Conservation (phyloP, 2,113 vertebrate species). For the Brachyhypopomus gauderio region DNA sequence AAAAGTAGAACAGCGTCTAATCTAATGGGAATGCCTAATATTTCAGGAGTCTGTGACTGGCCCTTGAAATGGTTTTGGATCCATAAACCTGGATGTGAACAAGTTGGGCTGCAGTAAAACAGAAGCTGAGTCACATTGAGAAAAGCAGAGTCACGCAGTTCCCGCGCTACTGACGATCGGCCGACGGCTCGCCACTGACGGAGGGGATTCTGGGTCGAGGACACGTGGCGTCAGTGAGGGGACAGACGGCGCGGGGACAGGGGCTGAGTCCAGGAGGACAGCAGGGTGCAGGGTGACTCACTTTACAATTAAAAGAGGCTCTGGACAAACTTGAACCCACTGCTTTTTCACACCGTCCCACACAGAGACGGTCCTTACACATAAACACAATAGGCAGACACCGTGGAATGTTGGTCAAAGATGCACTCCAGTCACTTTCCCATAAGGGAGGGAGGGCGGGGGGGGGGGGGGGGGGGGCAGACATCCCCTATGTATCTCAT, state of each 20-base stretch:
- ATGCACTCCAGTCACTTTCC: not conserved
- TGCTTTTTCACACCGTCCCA: conserved; percentile 20
- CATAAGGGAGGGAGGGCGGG: not conserved
- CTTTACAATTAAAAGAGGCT: not conserved
- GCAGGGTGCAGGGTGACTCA: conserved; percentile 4
- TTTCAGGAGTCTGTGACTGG: conserved; percentile 3
- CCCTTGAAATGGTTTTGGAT: conserved; percentile 10
- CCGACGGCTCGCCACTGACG: conserved; percentile 12
- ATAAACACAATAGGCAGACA: conserved; percentile 17
- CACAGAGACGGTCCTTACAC: not conserved
- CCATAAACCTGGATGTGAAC: conserved; percentile 12
- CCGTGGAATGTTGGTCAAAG: not conserved
- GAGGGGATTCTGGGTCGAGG: conserved; percentile 11
- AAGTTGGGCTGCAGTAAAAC: conserved; percentile 6
- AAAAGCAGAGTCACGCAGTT: not conserved
- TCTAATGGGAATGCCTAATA: conserved; percentile 6
- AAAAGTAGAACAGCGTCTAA: conserved; percentile 23
- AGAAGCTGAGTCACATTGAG: conserved; percentile 29
- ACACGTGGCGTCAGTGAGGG: conserved; percentile 16
- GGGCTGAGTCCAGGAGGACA: not conserved
- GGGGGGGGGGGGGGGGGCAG: not conserved
- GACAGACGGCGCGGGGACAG: conserved; percentile 16
- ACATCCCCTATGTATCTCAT: conserved; percentile 14
- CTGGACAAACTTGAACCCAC: conserved; percentile 15
- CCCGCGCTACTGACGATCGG: not conserved